Conservation (phyloP, 2,797 vertebrate species). For the Mormyrops attenuatus region DNA sequence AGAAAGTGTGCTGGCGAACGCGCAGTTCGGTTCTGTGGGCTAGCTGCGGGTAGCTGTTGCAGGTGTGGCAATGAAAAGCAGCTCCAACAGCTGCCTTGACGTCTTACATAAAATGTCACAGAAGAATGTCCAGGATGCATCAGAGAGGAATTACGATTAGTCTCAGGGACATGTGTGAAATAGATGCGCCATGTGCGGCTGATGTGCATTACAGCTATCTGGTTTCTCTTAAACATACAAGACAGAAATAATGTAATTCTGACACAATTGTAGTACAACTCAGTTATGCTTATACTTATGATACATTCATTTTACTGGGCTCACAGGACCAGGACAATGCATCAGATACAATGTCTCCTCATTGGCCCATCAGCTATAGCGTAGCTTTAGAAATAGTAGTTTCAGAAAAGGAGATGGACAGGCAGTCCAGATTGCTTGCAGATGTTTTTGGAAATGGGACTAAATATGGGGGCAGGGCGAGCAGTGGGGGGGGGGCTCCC, state of each 20-base stretch:
- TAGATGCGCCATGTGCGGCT: not conserved
- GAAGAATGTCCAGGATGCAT: constrained; percentile 19
- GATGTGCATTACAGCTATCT: not conserved
- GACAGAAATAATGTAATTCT: not conserved
- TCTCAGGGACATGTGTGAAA: not conserved
- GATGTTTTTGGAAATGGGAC: constrained; percentile 51
- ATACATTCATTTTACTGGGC: not conserved
- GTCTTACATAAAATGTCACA: constrained; percentile 14
- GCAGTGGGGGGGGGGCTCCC: constrained; percentile 30
- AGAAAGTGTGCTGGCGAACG: not conserved
- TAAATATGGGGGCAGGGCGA: constrained; percentile 32
- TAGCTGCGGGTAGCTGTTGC: not conserved
- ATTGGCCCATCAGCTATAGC: constrained; percentile 47
- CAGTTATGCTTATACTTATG: constrained; percentile 14
- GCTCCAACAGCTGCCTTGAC: constrained; percentile 15
- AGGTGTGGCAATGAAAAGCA: constrained; percentile 3
- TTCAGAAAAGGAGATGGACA: constrained; percentile 49
- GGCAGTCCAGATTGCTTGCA: constrained; percentile 62
- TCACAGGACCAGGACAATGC: constrained; percentile 22
- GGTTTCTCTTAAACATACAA: not conserved
- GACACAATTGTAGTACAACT: not conserved
- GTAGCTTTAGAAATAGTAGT: constrained; percentile 24
- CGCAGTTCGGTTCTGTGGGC: not conserved
- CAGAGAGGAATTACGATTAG: constrained; percentile 11
- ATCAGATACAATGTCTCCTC: constrained; percentile 34